Evolutionary conservation across 2,113 vertebrate genomes (phyloP).

Genomic region (Bubo scandiacus): DNA sequence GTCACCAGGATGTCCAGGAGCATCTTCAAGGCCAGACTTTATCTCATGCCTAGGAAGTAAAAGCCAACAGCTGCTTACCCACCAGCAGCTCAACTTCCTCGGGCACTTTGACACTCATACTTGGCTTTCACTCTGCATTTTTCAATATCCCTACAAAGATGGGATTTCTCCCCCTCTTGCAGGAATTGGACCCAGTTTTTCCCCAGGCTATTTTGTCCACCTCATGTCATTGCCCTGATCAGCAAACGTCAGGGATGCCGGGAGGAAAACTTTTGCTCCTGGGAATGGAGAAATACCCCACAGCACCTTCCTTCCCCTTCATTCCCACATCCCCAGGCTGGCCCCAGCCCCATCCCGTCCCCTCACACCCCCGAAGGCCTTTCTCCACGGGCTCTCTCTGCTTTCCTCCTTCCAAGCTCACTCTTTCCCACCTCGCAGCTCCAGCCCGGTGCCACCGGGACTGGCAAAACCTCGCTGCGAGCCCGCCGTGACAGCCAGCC

Average conservation of each 20-base stretch:
- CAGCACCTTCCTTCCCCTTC: not conserved
- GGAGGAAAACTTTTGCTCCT: not conserved
- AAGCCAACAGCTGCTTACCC: not conserved
- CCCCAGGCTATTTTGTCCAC: too few species aligned
- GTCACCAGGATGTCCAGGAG: not conserved
- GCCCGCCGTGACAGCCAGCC: not conserved
- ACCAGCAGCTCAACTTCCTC: rapidly evolving
- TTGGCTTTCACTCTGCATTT: too few species aligned
- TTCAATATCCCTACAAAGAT: rapidly evolving
- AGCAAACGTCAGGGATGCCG: rapidly evolving
- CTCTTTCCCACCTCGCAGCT: not conserved
- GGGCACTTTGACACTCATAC: rapidly evolving
- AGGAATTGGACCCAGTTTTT: rapidly evolving
- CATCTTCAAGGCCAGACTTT: not conserved
- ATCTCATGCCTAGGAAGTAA: rapidly evolving
- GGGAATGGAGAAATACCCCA: not conserved
- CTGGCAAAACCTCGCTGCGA: not conserved
- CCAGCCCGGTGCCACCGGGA: not conserved
- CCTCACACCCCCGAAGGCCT: not conserved
- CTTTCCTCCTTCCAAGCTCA: not conserved
- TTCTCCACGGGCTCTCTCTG: not conserved
- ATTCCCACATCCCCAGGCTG: not conserved
- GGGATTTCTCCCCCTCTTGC: not conserved
- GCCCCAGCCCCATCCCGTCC: not conserved
- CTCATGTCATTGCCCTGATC: rapidly evolving